Evolutionary conservation across 2,888 invertebrate species (phyloP), one percentile per base, ranked within the genome.

Genomic region (Ophraella communa): DNA sequence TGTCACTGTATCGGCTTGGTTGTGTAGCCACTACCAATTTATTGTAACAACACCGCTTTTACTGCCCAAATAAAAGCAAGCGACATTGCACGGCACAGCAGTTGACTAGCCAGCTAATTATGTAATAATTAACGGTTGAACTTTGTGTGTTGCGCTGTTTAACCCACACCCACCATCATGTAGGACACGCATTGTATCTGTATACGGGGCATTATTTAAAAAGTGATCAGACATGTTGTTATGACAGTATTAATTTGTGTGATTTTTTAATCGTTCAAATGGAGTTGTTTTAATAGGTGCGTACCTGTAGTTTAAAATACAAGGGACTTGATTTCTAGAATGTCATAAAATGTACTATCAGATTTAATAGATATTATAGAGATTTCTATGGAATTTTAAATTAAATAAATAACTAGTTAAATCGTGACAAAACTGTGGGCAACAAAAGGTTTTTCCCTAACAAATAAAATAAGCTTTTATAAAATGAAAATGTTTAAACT

Each of bases 71-170:
- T 39, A 51, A 27, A 14, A 51, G 49, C 24, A 27, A 27, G 42
- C 47, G 35, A 55, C 45, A 47, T 47, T 39, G 42, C 57, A 30
- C 49, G 51, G 52, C 51, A 44, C 60, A 52, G 52, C 60, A 47
- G 57, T 57, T 52, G 42, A 49, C 60, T 53, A 52, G 56, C 42
- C 62, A 62, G 42, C 39, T 65, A 65, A 65, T 65, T 62, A 62
- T 54, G 57, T 59, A 49, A 65, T 68, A 68, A 68, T 64, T 63
- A 68, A 57, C 58, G 61, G 63, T 63, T 63, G 65, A 58, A 63
- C 62, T 62, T 64, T 65, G 54, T 56, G 45, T 56, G 58, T 63
- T 65, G 58, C 65, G 52, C 52, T 60, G 60, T 60, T 60, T 68
- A 65, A 63, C 65, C 63, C 58, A 61, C 68, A 65, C 68, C 68